Conservation (phyloP, 2,113 vertebrate genomes). For the Syrrhaptes paradoxus region DNA sequence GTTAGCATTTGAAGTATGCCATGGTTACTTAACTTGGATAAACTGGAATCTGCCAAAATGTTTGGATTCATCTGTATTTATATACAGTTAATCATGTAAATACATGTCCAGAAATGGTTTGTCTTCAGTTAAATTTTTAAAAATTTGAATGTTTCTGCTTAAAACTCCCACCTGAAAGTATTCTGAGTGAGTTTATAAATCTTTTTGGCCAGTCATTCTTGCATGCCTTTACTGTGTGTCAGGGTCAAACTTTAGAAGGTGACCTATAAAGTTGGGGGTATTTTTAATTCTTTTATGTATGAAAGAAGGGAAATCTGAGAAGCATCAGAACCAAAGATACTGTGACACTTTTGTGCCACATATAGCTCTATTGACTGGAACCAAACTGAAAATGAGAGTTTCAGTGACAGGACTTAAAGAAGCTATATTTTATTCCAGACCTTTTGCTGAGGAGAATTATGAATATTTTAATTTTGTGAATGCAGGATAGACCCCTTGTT, state of each 20-base stretch:
- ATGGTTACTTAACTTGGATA: neutral
- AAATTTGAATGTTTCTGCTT: neutral
- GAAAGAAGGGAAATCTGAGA: neutral
- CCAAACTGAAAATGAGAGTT: neutral
- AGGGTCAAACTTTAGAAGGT: neutral
- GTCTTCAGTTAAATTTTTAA: neutral
- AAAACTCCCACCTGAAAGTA: neutral
- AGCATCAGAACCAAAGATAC: neutral
- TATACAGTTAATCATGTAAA: neutral
- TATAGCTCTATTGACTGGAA: neutral
- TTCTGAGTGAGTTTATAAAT: neutral
- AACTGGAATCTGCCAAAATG: neutral
- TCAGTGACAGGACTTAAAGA: neutral
- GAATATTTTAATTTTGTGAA: neutral
- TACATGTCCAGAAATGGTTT: neutral
- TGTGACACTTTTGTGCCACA: neutral
- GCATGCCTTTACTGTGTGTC: neutral
- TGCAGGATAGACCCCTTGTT: neutral
- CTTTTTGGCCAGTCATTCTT: neutral
- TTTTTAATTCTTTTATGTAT: neutral
- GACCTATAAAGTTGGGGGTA: neutral
- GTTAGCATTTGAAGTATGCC: neutral
- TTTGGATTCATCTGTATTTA: neutral
- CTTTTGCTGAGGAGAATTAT: neutral
- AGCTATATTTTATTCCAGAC: neutral